A percentile compares a stretch with the other conserved stretches of the same genome.
Evolutionary conservation across 2,113 vertebrate species (phyloP).

Genomic region (Tachycineta bicolor): DNA sequence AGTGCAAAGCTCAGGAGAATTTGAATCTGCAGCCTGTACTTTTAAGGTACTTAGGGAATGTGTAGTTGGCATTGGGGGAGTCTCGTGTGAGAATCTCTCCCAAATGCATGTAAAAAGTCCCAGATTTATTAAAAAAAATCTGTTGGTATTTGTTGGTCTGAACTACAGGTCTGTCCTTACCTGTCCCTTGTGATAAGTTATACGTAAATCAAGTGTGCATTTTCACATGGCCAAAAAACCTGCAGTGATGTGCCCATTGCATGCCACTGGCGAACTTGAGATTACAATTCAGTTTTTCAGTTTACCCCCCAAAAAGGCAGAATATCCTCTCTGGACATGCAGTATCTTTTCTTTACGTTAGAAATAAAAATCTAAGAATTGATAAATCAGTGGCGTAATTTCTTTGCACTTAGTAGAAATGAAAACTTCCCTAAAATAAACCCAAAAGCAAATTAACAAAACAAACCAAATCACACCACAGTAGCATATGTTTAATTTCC

Average conservation of each 20-base stretch:
- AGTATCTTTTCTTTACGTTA: background rate
- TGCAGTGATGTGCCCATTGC: background rate
- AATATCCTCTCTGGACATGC: background rate
- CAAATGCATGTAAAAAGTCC: background rate
- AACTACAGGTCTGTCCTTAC: background rate
- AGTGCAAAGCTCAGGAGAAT: constrained; percentile 44
- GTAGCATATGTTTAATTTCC: background rate
- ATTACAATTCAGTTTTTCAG: background rate
- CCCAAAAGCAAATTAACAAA: background rate
- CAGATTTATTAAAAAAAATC: background rate
- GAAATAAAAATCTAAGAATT: background rate
- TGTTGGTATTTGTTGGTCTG: background rate
- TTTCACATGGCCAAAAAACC: background rate
- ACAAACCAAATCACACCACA: background rate
- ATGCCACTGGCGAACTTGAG: background rate
- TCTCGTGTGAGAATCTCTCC: background rate
- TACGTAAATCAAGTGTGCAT: background rate
- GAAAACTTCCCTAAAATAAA: background rate
- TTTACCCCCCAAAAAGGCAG: fast-evolving
- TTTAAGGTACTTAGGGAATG: background rate
- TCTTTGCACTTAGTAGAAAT: background rate
- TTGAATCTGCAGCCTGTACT: background rate
- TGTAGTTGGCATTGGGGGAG: background rate
- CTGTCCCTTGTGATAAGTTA: background rate
- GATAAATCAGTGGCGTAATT: background rate